Conservation (phyloP, 1,140 invertebrate species). For the Papilio aristodemus region DNA sequence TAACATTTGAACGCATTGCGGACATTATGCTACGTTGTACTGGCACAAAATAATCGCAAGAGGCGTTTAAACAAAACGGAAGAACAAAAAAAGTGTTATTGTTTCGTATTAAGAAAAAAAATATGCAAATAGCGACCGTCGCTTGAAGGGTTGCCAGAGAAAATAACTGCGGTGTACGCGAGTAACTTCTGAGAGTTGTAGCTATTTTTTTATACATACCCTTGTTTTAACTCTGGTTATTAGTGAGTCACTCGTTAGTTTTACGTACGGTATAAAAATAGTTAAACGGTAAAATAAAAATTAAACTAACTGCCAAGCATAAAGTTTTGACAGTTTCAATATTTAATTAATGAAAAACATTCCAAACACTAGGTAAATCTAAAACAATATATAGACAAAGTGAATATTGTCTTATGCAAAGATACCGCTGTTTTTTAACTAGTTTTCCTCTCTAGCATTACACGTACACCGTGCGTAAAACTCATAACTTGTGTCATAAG, state of each 20-base stretch:
- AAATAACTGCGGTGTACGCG: conserved; percentile 8
- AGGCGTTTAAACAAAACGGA: conserved; percentile 50
- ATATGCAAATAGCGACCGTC: conserved; percentile 58
- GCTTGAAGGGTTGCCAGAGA: conserved; percentile 45
- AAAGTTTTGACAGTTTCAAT: not conserved
- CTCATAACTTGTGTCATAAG: no score
- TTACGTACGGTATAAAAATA: not conserved
- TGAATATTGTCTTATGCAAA: no score
- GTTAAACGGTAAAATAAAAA: not conserved
- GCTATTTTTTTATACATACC: not conserved
- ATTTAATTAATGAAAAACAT: no score
- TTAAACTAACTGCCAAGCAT: not conserved
- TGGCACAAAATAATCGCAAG: conserved; percentile 53
- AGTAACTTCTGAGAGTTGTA: conserved; percentile 9
- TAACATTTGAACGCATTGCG: conserved; percentile 62
- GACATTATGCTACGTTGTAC: conserved; percentile 60
- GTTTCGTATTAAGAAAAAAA: conserved; percentile 60
- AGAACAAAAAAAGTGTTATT: conserved; percentile 50
- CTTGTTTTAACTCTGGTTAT: not conserved
- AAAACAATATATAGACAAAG: no score
- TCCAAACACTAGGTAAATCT: no score
- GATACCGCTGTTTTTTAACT: no score
- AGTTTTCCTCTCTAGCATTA: no score
- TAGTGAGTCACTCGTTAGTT: not conserved
- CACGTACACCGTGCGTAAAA: no score